Evolutionary conservation across 2,797 vertebrate genomes (phyloP), one percentile per base, ranked within the genome.

Genomic region (Sebastes iracundus): DNA sequence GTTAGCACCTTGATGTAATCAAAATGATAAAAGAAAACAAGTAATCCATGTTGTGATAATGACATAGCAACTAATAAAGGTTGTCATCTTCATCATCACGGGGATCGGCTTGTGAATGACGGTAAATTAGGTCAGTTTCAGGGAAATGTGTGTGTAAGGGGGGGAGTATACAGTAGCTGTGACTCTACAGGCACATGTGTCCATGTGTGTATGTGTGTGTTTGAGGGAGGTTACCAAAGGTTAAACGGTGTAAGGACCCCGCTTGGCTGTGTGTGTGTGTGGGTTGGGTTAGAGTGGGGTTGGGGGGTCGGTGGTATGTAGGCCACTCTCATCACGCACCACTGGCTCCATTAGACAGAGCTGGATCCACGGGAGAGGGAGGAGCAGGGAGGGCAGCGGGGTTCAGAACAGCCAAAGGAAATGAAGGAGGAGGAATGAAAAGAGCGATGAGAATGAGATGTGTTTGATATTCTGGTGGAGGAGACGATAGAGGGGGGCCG

Each of bases 281-380:
- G 49, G 27, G 59, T 7, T 68, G 38, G 56, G 82, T 63, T 81
- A 63, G 60, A 59, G 28, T 38, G 75, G 58, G 52, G 70, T 68
- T n/a, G 69, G 68, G 76, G 79, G 72, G 64, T n/a, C 25, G 70
- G 65, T 22, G 52, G 87, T 91, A 94, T 94, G 88, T 94, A 93
- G 94, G 94, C 86, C 92, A 85, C 74, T 92, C 80, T 77, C 90
- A 90, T 92, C 89, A 93, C 25, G 88, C 91, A 59, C 79, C 85
- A 87, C 79, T 85, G 84, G 64, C 64, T 92, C 78, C 72, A 90
- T 92, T 89, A 87, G 79, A 80, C 75, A 71, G 69, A 77, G 69
- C 72, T 79, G 65, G 74, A 86, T 77, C 69, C 58, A 77, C 12
- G 3, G 68, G 46, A 58, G 67, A 66, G 72, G 27, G 68, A 67